Percentiles rank a stretch among this genome's conserved stretches.
phyloP scores from a whole-genome alignment of 2,888 invertebrate species.

The Zaprionus bogoriensis region DNA sequence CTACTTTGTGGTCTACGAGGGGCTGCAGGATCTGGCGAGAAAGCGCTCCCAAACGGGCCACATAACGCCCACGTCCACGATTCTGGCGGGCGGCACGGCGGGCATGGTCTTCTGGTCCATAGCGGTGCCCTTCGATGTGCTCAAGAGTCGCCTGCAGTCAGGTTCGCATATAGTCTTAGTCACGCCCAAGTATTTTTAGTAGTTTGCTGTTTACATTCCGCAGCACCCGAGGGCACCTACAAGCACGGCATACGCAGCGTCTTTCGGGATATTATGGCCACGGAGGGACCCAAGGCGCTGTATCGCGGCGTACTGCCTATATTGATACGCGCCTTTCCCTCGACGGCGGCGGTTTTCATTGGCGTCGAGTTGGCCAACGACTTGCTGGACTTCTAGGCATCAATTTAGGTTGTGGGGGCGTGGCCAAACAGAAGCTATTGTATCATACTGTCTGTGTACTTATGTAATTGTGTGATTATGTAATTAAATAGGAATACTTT shows the following conservation, averaged over 20 bases:
- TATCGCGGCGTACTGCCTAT: conserved; percentile 98
- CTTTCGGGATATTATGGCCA: conserved; percentile 91
- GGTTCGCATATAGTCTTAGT: no score
- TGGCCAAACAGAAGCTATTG: conserved; percentile 34
- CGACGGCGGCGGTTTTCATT: conserved; percentile 99
- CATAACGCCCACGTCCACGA: conserved; percentile 86
- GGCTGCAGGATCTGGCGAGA: conserved; percentile 90
- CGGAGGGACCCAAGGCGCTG: conserved; percentile 94
- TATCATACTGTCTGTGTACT: conserved; percentile 3
- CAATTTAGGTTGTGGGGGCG: conserved; percentile 1
- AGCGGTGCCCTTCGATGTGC: conserved; percentile 98
- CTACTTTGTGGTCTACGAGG: conserved; percentile 98
- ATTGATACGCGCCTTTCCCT: conserved; percentile 98
- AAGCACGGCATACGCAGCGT: conserved; percentile 96
- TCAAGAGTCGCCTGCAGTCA: conserved; percentile 98
- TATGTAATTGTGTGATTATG: no score
- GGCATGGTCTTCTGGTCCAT: conserved; percentile 98
- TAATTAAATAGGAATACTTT: conserved; percentile 24
- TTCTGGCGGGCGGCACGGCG: conserved; percentile 97
- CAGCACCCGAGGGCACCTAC: conserved; percentile 96
- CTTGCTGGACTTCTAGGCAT: conserved; percentile 85
- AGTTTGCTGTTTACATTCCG: neutral
- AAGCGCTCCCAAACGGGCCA: conserved; percentile 83
- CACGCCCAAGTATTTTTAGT: neutral
- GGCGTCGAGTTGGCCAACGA: conserved; percentile 94